phyloP scores from a whole-genome alignment of 2,888 invertebrate species.

The Andrena minutula region DNA sequence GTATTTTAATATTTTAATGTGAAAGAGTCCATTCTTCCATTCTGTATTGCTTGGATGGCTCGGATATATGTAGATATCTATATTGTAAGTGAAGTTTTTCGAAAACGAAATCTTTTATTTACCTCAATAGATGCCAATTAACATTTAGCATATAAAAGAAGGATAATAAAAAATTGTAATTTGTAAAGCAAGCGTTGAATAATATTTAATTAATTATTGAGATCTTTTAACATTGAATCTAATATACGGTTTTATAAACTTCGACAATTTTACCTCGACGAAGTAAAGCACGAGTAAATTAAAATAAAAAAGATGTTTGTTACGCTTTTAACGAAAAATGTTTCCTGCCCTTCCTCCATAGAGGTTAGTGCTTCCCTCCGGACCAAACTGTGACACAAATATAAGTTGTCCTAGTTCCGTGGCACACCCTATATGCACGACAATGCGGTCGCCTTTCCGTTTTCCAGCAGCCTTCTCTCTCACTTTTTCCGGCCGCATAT shows the following conservation, averaged over 20 bases:
- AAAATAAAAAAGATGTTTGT: constrained; percentile 5
- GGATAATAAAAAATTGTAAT: neutral
- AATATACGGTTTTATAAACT: neutral
- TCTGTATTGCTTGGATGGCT: too few relatives aligned
- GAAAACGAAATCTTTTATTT: too few relatives aligned
- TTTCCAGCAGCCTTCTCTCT: constrained; percentile 33
- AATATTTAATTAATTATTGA: neutral
- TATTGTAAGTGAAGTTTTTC: too few relatives aligned
- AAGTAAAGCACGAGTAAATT: neutral
- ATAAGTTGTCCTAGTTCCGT: constrained; percentile 50
- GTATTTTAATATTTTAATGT: too few relatives aligned
- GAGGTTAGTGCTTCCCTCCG: constrained; percentile 30
- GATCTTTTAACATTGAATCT: neutral
- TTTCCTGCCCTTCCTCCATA: constrained; percentile 25
- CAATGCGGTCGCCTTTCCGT: constrained; percentile 54
- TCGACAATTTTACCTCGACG: neutral
- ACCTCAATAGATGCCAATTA: too few relatives aligned
- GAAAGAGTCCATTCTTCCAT: too few relatives aligned
- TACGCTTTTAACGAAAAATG: constrained; percentile 18
- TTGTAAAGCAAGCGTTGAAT: neutral
- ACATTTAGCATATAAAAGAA: neutral
- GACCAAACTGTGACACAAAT: constrained; percentile 52
- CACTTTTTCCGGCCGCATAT: constrained; percentile 51
- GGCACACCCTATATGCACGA: constrained; percentile 49
- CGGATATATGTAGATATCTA: too few relatives aligned